These are phyloP conservation scores for Ctenoplectra terminalis DNA, from an alignment of 1,140 invertebrate species.

Conservation along the genomic window DNA sequence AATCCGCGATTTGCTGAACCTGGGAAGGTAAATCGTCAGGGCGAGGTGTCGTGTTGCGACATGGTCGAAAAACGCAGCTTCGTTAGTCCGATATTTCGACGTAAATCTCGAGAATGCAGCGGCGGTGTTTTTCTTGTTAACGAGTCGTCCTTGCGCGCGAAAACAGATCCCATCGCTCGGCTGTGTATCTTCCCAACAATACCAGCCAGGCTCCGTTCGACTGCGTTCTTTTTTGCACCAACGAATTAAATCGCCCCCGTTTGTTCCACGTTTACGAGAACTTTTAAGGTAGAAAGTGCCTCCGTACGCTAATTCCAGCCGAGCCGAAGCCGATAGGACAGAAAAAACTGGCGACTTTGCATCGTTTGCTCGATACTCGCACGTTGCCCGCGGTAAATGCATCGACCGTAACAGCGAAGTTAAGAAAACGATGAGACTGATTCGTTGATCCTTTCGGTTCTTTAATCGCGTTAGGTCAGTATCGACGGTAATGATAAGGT, in stretches of 20 bases:
- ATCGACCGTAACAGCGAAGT: background rate
- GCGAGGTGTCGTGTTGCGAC: conserved; percentile 20
- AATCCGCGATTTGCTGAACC: conserved; percentile 33
- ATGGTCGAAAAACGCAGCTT: conserved; percentile 44
- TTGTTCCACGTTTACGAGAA: background rate
- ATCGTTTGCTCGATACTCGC: background rate
- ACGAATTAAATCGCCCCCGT: conserved; percentile 24
- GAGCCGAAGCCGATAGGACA: background rate
- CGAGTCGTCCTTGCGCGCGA: conserved; percentile 46
- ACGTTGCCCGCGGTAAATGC: background rate
- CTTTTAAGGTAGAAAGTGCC: conserved; percentile 44
- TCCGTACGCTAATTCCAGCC: conserved; percentile 1
- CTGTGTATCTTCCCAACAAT: conserved; percentile 51
- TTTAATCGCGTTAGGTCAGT: conserved; percentile 22
- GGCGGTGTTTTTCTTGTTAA: conserved; percentile 49
- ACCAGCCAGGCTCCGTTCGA: background rate
- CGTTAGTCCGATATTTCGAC: conserved; percentile 49
- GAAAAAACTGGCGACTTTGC: background rate
- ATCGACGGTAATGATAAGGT: conserved; percentile 17
- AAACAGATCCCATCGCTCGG: conserved; percentile 41
- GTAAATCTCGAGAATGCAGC: conserved; percentile 49
- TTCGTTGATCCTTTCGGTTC: background rate
- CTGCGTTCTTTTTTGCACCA: conserved; percentile 16
- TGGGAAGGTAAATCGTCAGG: background rate
- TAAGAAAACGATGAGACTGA: background rate